These are phyloP conservation scores for Gobio gobio DNA, from an alignment of 2,113 vertebrate species.

Conservation along the genomic window DNA sequence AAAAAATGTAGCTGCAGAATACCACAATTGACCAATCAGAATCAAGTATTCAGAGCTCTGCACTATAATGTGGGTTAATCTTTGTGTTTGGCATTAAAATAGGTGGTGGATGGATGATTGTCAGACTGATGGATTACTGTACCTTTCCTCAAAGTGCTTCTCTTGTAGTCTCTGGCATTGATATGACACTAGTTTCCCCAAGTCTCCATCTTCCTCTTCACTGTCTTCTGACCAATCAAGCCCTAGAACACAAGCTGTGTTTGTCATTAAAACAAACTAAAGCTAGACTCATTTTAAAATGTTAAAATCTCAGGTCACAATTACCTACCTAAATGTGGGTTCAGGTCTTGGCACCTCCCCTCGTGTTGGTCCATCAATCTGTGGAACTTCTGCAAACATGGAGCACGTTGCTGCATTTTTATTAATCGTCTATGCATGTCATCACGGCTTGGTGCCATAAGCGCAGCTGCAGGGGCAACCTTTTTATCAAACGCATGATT, in stretches of 20 bases:
- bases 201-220: conserved; percentile 80
- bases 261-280: conserved; percentile 3
- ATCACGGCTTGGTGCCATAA: conserved; percentile 54
- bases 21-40: neutral
- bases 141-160: conserved; percentile 65
- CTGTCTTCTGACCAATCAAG: conserved; percentile 91
- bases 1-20: no score
- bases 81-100: neutral
- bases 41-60: neutral
- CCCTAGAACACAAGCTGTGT: conserved; percentile 67
- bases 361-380: conserved; percentile 84
- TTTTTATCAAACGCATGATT: conserved; percentile 77
- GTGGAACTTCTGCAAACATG: conserved; percentile 82
- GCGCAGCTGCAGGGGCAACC: conserved; percentile 68
- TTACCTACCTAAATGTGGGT: conserved; percentile 84
- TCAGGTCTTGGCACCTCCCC: conserved; percentile 82
- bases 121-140: neutral
- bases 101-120: neutral
- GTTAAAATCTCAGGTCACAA: neutral
- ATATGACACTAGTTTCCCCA: conserved; percentile 80
- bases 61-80: neutral
- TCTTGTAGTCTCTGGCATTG: conserved; percentile 83
- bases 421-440: conserved; percentile 70
- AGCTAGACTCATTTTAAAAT: neutral
- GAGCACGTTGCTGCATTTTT: conserved; percentile 74